phyloP scores from a whole-genome alignment of 2,113 vertebrate genomes.

The Nettapus auritus region DNA sequence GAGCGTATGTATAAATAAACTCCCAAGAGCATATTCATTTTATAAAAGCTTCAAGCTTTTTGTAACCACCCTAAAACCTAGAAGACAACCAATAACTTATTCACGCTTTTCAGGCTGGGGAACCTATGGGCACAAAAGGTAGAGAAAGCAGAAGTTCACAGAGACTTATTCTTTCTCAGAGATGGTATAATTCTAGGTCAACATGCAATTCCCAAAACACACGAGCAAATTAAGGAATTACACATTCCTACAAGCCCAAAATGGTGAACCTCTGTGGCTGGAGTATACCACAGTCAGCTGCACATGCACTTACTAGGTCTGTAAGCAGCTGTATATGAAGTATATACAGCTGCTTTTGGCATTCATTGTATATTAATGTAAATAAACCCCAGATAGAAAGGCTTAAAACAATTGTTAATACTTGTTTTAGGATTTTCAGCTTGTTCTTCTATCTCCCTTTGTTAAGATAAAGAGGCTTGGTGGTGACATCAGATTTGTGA shows the following conservation, averaged over 20 bases:
- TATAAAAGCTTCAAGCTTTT: background rate
- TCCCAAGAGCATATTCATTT: background rate
- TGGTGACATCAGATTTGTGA: background rate
- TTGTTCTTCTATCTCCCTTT: background rate
- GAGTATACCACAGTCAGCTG: background rate
- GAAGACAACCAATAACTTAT: background rate
- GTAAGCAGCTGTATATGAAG: background rate
- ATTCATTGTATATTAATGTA: background rate
- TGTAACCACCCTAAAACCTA: background rate
- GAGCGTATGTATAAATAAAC: background rate
- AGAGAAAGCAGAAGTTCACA: background rate
- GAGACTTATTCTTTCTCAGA: background rate
- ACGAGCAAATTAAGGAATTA: background rate
- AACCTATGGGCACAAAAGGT: background rate
- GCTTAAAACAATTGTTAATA: background rate
- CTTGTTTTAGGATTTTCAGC: background rate
- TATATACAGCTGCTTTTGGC: background rate
- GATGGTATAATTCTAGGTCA: background rate
- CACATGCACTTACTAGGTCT: accelerated
- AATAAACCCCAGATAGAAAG: background rate
- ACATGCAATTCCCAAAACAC: background rate
- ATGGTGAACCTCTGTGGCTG: background rate
- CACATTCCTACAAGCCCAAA: background rate
- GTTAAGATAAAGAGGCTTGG: background rate
- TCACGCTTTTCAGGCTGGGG: background rate